Evolutionary conservation across 1,140 invertebrate genomes (phyloP), one percentile per base, ranked within the genome.

Genomic region (Chelonus insularis): DNA sequence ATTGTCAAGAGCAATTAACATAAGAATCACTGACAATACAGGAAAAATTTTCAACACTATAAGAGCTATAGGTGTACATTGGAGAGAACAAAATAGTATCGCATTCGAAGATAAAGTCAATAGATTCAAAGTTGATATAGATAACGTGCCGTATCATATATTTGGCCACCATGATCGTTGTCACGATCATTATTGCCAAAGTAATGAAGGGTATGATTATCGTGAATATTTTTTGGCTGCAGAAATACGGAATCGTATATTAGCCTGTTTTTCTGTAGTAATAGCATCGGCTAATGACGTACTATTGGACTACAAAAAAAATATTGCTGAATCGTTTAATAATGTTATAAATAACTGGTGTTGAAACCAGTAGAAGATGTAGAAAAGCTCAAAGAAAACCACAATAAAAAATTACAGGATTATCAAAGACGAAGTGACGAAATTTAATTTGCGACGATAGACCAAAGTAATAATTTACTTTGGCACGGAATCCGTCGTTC

Each of bases 401-500:
- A 39, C 36, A n/a, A 7, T 9, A 4, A 7, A n/a, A 39, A 7
- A 2, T n/a, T 39, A n/a, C n/a, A 1, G 9, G 36, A 9, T 9
- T 43, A 16, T 1, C 12, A 43, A 43, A 8, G 7, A 5, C 4
- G 16, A 7, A 14, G 41, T 3, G 8, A 6, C 2, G 16, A 43
- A 4, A 43, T 43, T 16, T n/a, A 43, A 8, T 14, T n/a, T 7
- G 4, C 4, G 16, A 43, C 41, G 3, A 8, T 43, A 5, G 41
- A 14, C 3, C 41, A 43, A 43, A 3, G 12, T 1, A 12, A 16
- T 4, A 16, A n/a, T 6, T 4, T 43, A 7, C 12, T 16, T 5
- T 77, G 75, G 74, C 48, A 69, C 25, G 63, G 67, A 20, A 50
- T 66, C 14, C 47, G 73, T n/a, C 57, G 60, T 61, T 60, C 68